Conservation (phyloP, 2,888 invertebrate species). For the Cephus sareptanus region DNA sequence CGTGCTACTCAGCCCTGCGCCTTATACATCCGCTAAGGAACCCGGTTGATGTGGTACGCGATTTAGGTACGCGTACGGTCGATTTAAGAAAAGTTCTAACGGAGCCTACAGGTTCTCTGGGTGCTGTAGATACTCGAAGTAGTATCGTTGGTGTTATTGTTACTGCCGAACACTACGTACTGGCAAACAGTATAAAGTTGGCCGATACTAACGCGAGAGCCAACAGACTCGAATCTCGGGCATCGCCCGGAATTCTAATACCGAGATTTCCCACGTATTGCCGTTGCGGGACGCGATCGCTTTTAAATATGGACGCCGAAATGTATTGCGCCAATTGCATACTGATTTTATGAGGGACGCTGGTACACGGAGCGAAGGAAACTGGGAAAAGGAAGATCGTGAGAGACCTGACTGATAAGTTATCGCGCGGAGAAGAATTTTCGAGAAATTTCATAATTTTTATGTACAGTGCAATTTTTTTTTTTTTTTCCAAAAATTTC, state of each 20-base stretch:
- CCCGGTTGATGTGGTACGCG: not conserved
- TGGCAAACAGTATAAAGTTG: not conserved
- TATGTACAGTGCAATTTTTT: slow-evolving; percentile 8
- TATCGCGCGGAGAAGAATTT: not conserved
- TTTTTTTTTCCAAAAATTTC: too few species aligned
- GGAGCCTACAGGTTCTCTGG: not conserved
- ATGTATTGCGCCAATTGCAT: not conserved
- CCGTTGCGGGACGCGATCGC: slow-evolving; percentile 18
- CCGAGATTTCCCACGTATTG: slow-evolving; percentile 21
- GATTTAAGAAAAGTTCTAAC: not conserved
- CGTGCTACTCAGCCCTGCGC: not conserved
- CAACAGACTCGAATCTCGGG: slow-evolving; percentile 13
- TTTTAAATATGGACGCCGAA: slow-evolving; percentile 14
- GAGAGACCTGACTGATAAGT: not conserved
- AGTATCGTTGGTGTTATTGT: not conserved
- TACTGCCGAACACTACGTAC: not conserved
- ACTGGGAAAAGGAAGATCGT: not conserved
- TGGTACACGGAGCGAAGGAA: not conserved
- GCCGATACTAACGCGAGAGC: not conserved
- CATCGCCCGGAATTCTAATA: slow-evolving; percentile 19
- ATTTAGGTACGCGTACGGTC: not conserved
- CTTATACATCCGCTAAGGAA: not conserved
- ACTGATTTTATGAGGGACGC: not conserved
- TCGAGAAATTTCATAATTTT: not conserved
- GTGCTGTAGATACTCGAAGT: not conserved